Evolutionary conservation across 2,797 vertebrate species (phyloP).

Genomic region (Mallotus villosus): DNA sequence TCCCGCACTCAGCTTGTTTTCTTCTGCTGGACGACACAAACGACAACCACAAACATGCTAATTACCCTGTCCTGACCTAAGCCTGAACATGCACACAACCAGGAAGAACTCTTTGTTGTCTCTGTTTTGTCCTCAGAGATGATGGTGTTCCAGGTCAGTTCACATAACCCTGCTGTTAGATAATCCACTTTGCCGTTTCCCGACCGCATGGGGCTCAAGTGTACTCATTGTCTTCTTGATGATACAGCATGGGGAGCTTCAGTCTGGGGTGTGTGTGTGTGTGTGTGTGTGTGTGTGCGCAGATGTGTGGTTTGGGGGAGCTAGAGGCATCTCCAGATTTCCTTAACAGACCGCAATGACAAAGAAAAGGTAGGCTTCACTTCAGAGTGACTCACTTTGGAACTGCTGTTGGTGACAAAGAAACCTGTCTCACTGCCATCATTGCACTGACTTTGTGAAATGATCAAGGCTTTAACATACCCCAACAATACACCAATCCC

Average conservation of each 20-base stretch:
- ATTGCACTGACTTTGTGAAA: not conserved
- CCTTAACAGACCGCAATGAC: no score
- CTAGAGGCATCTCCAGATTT: not conserved
- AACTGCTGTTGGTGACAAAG: no score
- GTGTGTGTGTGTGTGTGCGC: not conserved
- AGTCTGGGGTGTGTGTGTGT: not conserved
- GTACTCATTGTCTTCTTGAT: conserved; percentile 13
- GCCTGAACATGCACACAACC: conserved; percentile 32
- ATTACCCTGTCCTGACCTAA: conserved; percentile 53
- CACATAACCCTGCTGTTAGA: conserved; percentile 61
- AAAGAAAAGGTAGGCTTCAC: no score
- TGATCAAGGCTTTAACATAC: not conserved
- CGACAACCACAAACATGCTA: conserved; percentile 62
- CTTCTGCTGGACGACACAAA: conserved; percentile 40
- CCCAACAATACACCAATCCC: no score
- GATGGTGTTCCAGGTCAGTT: conserved; percentile 43
- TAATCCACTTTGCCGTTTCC: conserved; percentile 26
- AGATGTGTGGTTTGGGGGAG: not conserved
- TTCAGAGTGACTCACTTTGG: no score
- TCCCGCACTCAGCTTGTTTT: conserved; percentile 48
- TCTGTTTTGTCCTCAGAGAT: conserved; percentile 36
- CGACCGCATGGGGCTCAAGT: conserved; percentile 13
- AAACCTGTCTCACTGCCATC: no score
- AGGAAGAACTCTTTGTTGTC: conserved; percentile 54
- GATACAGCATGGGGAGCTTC: conserved; percentile 10